Base-by-base conservation (phyloP, 2,888 invertebrate species). In the Drosophila algonquin region DNA sequence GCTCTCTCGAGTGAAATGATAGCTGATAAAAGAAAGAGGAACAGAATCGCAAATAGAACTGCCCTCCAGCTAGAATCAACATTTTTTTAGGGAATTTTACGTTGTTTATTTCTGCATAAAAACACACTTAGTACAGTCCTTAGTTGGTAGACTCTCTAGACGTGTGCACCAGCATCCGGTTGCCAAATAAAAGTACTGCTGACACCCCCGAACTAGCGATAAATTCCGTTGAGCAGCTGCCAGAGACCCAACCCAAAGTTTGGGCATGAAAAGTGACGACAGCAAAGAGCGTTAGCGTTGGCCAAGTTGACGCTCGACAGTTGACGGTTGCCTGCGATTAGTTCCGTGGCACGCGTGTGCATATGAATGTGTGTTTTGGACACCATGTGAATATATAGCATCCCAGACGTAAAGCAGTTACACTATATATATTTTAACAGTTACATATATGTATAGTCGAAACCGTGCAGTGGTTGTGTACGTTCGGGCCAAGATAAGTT, bases 201-300 rank as follows among this genome's bases (percentile, higher is more conserved):
- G 47, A 62, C 68, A 62, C 62, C 58, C 67, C 24, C 24, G 18
- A 48, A 53, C 46, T 60, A 21, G 8, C 71, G 16, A 70, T 70
- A 71, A 70, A 70, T 71, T 54, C 47, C 70, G 51, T 55, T 56
- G 50, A 56, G 46, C 55, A 62, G 51, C 24, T 24, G 48, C 68
- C 48, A 48, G 32, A n/a, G 48, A 16, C 14, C 35, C 47, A 52
- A 30, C 30, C 40, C 76, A 81, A 70, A 70, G 65, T 74, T 70
- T 71, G 77, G 54, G 57, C 82, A 73, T 77, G 82, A 79, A 69
- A 77, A 65, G 68, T 71, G 77, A 69, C 76, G 82, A 79, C 82
- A 83, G 74, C 72, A 52, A 56, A 57, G 48, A 45, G 67, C 68
- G 63, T 48, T 75, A 63, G 56, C 51, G 69, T 52, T 74, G 62